Evolutionary conservation across 2,797 vertebrate species (phyloP).

Genomic region (Prunella strophiata): DNA sequence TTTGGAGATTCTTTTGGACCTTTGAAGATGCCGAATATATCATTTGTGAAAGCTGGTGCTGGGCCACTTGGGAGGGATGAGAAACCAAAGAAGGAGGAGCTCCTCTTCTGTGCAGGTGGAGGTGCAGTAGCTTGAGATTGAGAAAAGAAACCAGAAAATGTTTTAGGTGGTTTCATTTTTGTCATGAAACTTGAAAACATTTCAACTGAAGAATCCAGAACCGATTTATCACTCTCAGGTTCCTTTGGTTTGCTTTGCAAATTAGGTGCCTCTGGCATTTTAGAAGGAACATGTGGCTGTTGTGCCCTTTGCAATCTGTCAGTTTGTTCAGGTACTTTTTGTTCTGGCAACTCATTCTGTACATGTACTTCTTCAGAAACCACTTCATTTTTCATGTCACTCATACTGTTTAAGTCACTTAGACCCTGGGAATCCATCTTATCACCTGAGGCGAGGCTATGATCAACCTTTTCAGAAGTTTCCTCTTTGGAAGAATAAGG

Average conservation of each 20-base stretch:
- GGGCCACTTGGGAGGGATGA: conserved; percentile 68
- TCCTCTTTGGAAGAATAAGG: conserved; percentile 11
- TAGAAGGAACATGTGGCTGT: neutral
- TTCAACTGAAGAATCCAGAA: conserved; percentile 83
- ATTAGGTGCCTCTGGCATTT: neutral
- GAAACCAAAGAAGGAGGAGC: conserved; percentile 79
- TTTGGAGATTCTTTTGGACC: conserved; percentile 66
- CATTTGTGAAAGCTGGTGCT: conserved; percentile 81
- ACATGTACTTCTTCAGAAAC: conserved; percentile 8
- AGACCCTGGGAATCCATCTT: conserved; percentile 5
- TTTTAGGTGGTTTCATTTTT: conserved; percentile 87
- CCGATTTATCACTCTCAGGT: conserved; percentile 77
- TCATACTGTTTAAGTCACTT: conserved; percentile 6
- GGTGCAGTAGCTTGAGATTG: conserved; percentile 79
- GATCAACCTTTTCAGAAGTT: neutral
- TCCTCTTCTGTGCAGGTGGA: conserved; percentile 80
- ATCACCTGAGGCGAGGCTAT: neutral
- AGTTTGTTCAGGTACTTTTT: neutral
- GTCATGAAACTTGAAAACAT: conserved; percentile 89
- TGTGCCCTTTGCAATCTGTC: neutral
- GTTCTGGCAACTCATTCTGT: neutral
- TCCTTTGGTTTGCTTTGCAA: conserved; percentile 68
- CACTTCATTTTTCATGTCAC: conserved; percentile 3
- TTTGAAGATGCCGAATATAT: conserved; percentile 86
- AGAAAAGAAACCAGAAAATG: conserved; percentile 85